A percentile compares a stretch with the other conserved stretches of the same genome.
Conservation (phyloP, 2,888 invertebrate species). For the Drosophila greeni region DNA sequence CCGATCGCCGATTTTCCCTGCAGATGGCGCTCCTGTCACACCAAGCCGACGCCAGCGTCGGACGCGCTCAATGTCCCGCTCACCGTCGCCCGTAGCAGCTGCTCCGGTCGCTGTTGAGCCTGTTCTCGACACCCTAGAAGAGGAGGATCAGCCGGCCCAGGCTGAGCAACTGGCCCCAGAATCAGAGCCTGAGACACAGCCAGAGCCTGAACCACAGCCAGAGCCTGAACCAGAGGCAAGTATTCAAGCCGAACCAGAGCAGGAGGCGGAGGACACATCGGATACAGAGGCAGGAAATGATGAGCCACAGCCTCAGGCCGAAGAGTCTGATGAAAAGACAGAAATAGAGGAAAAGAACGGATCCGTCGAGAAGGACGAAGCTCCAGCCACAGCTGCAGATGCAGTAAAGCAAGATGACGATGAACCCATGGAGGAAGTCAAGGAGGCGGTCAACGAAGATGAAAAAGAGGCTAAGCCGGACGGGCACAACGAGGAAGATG, state of each 20-base stretch:
- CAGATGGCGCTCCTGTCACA: constrained; percentile 69
- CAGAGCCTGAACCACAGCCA: constrained; percentile 6
- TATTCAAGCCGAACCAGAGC: constrained; percentile 9
- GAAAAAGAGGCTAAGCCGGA: constrained; percentile 13
- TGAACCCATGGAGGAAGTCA: constrained; percentile 32
- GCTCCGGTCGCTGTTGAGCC: constrained; percentile 70
- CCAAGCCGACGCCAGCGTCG: constrained; percentile 76
- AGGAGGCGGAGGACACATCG: constrained; percentile 27
- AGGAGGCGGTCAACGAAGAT: constrained; percentile 23
- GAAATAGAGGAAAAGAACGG: constrained; percentile 45
- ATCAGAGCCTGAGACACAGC: constrained; percentile 11
- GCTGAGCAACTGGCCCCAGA: constrained; percentile 15
- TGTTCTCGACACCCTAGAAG: constrained; percentile 68
- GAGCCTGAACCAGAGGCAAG: constrained; percentile 16
- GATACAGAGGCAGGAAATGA: constrained; percentile 29
- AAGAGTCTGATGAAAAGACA: constrained; percentile 55
- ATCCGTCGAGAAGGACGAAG: background rate
- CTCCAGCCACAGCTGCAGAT: background rate
- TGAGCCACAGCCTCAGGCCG: constrained; percentile 13
- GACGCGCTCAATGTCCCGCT: constrained; percentile 77
- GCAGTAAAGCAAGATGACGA: constrained; percentile 13
- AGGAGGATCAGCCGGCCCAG: constrained; percentile 61
- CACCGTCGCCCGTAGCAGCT: constrained; percentile 75
- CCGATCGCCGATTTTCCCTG: constrained; percentile 2
- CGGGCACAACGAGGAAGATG: constrained; percentile 15